Evolutionary conservation across 2,888 invertebrate genomes (phyloP).

Genomic region (Falcaria lacertinaria): DNA sequence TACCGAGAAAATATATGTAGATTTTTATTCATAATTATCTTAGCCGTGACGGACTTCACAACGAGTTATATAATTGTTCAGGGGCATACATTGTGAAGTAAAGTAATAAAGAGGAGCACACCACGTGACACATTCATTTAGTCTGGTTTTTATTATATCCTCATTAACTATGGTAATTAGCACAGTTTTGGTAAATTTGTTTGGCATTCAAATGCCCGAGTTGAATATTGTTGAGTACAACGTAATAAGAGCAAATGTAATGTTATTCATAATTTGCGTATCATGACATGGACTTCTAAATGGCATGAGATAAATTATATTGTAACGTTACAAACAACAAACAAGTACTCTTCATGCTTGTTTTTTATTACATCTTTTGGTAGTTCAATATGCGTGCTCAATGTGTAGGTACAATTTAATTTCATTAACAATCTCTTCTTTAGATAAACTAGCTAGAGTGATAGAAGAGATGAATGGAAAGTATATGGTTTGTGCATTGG

Average conservation of each 20-base stretch:
- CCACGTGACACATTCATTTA: conserved; percentile 24
- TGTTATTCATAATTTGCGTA: too few relatives aligned
- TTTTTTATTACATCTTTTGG: too few relatives aligned
- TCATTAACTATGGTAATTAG: conserved; percentile 63
- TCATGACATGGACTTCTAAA: too few relatives aligned
- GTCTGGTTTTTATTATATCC: conserved; percentile 53
- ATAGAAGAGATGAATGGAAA: conserved; percentile 37
- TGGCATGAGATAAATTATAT: too few relatives aligned
- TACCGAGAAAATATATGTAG: background rate
- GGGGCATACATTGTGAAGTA: too few relatives aligned
- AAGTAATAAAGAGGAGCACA: conserved; percentile 19
- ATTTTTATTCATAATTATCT: background rate
- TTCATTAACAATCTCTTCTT: conserved; percentile 8
- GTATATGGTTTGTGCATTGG: conserved; percentile 16
- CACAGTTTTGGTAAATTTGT: conserved; percentile 43
- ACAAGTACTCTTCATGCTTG: too few relatives aligned
- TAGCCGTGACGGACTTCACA: conserved; percentile 4
- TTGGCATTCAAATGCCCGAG: conserved; percentile 43
- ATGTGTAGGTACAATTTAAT: background rate
- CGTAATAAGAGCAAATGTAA: too few relatives aligned
- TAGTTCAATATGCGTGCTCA: too few relatives aligned
- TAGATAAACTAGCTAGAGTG: conserved; percentile 47
- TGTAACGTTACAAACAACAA: too few relatives aligned
- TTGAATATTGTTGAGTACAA: conserved; percentile 33
- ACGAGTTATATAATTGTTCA: conserved; percentile 16